Evolutionary conservation across 2,113 vertebrate species (phyloP).

Genomic region (Pituophis catenifer): DNA sequence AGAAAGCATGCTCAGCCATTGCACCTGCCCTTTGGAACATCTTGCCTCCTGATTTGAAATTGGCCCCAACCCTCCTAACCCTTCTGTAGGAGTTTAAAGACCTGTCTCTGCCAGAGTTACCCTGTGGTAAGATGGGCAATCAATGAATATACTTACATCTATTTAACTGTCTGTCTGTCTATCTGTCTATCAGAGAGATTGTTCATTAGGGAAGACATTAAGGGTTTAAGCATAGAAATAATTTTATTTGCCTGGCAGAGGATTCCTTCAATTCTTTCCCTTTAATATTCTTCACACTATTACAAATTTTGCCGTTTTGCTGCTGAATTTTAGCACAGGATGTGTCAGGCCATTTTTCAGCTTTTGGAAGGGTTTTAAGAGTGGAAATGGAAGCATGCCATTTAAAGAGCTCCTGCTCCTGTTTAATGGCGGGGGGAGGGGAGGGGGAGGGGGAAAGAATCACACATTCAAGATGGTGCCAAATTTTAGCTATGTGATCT

Average conservation of each 20-base stretch:
- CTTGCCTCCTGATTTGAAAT: no score
- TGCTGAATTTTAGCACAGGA: neutral
- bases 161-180: no score
- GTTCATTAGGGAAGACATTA: neutral
- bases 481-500: neutral
- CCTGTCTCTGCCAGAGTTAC: no score
- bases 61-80: no score
- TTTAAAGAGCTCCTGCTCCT: neutral
- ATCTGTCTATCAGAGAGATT: neutral
- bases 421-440: accelerated
- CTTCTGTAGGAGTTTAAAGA: no score
- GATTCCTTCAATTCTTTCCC: neutral
- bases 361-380: neutral
- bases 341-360: neutral
- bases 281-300: neutral
- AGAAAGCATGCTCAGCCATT: no score
- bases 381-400: neutral
- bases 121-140: no score
- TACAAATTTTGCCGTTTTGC: neutral
- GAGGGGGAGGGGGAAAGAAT: neutral
- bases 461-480: neutral
- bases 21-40: no score
- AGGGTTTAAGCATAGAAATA: neutral
- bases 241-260: neutral
- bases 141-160: no score